Evolutionary conservation across 2,888 invertebrate species (phyloP), one percentile per base, ranked within the genome.

Genomic region (Elaeidobius kamerunicus): DNA sequence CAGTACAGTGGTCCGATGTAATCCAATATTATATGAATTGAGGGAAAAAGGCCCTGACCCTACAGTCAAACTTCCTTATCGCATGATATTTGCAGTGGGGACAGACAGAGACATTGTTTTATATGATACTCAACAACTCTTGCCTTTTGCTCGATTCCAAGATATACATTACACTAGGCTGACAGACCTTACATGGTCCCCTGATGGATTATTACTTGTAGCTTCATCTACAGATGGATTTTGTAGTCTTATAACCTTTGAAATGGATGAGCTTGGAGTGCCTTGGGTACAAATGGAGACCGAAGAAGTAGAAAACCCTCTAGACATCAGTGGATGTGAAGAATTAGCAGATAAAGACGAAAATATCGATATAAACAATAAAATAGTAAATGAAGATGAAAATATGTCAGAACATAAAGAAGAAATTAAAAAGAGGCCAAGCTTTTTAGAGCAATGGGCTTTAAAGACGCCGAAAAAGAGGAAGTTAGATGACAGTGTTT

Each of bases 191-290:
- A 74, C 89, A 0, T 95, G 94, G 93, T 90, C 92, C 0, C 73
- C 76, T 9, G 88, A 94, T 75, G 93, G 92, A 1, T 74, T 76
- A 52, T 73, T 87, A 46, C 72, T 94, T 51, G 77, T 88, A 4
- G 84, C 86, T 1, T 88, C 91, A 2, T 93, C 93, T 11, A 88
- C 90, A 0, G 94, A 95, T 75, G 94, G 94, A 1, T 95, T 88
- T 70, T 91, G 91, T 70, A 88, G 92, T 0, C 75, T 93, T 44
- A 78, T 92, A 16, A 82, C 84, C n/a, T 91, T 94, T 71, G 78
- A 80, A 23, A 73, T 79, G 5, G 79, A 77, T 11, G 91, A 92
- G 75, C 71, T 92, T 11, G 92, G 92, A 4, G 67, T 72, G 17
- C 70, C 74, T 17, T 82, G 81, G 59, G 70, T 75, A 48, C 70